These are phyloP conservation scores for Automeris io DNA, from an alignment of 2,888 invertebrate species.

Conservation along the genomic window DNA sequence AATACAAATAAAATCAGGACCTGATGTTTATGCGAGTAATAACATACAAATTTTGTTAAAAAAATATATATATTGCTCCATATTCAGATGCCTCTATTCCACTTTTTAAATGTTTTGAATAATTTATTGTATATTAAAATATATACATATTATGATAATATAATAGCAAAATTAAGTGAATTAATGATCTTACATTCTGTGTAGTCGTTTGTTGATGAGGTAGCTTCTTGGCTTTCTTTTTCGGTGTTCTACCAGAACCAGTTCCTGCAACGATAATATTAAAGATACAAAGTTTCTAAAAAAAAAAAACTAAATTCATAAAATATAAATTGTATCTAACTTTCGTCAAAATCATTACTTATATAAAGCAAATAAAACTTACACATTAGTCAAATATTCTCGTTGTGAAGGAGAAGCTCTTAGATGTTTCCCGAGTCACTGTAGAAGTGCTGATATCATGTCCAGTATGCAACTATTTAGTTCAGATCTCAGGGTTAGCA, in stretches of 20 bases:
- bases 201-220: conserved; percentile 39
- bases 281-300: conserved; percentile 10
- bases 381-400: background rate
- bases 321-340: too few relatives aligned
- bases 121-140: too few relatives aligned
- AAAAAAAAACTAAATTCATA: too few relatives aligned
- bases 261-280: conserved; percentile 44
- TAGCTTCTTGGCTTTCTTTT: conserved; percentile 66
- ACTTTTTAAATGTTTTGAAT: too few relatives aligned
- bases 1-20: conserved; percentile 13
- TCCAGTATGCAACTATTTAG: background rate
- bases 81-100: too few relatives aligned
- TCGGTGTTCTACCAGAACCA: conserved; percentile 54
- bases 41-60: too few relatives aligned
- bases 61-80: too few relatives aligned
- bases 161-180: too few relatives aligned
- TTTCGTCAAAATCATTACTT: too few relatives aligned
- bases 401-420: conserved; percentile 6
- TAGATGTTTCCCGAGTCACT: background rate
- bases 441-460: background rate
- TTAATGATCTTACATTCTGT: conserved; percentile 72
- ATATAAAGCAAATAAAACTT: background rate
- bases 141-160: too few relatives aligned
- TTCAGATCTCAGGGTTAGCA: conserved; percentile 66
- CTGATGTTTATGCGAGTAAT: too few relatives aligned